A percentile compares a stretch with the other conserved stretches of the same genome.
Conservation (phyloP, 2,888 invertebrate genomes). For the Abscondita cerata region DNA sequence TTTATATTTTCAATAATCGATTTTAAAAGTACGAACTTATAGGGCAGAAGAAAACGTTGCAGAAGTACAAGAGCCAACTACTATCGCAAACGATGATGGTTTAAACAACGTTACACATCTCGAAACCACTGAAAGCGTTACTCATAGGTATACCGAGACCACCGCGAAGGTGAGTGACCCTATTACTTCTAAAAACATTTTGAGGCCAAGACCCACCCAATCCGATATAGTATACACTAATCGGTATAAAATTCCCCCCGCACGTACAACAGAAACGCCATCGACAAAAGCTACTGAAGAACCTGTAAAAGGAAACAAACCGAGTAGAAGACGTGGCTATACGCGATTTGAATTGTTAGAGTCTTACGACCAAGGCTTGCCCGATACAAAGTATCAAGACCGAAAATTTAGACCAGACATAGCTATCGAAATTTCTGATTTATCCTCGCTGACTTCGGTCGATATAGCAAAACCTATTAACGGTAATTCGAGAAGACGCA, state of each 20-base stretch:
- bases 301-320: not conserved
- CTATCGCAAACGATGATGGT: not conserved
- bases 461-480: conserved; percentile 51
- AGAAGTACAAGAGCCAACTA: not conserved
- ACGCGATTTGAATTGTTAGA: conserved; percentile 16
- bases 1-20: too few species aligned
- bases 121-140: not conserved
- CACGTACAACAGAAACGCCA: not conserved
- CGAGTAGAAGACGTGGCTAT: conserved; percentile 13
- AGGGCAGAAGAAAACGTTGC: too few species aligned
- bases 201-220: conserved; percentile 19
- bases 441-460: conserved; percentile 63
- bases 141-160: conserved; percentile 32
- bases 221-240: conserved; percentile 25
- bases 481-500: conserved; percentile 24
- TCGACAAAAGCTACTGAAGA: not conserved
- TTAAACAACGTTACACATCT: conserved; percentile 13
- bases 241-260: not conserved
- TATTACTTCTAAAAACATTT: conserved; percentile 26
- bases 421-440: conserved; percentile 58
- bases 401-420: conserved; percentile 53
- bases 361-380: conserved; percentile 38
- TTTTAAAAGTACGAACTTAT: too few species aligned
- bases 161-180: conserved; percentile 62
- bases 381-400: conserved; percentile 41